phyloP scores from a whole-genome alignment of 2,888 invertebrate genomes.

The Phytoseiulus persimilis region DNA sequence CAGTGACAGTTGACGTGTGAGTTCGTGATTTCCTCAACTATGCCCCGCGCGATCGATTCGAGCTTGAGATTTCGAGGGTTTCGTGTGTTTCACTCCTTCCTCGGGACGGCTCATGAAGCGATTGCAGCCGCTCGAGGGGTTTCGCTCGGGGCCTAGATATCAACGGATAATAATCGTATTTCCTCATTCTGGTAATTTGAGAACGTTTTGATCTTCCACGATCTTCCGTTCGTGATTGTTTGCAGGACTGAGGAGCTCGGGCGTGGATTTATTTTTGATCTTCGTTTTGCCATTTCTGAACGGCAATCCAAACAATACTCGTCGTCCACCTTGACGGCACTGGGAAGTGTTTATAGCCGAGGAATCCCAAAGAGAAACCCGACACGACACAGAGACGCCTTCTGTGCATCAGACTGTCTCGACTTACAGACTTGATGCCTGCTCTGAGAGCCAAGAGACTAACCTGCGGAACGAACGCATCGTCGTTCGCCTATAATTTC shows the following conservation, averaged over 20 bases:
- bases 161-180: neutral
- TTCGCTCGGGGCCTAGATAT: too few relatives aligned
- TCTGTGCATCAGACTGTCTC: neutral
- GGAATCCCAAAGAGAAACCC: neutral
- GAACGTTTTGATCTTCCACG: neutral
- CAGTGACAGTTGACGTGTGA: too few relatives aligned
- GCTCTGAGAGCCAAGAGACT: neutral
- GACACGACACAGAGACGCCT: slow-evolving; percentile 5
- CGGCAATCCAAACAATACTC: slow-evolving; percentile 5
- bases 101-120: too few relatives aligned
- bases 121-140: too few relatives aligned
- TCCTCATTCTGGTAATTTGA: neutral
- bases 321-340: neutral
- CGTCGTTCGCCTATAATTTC: neutral
- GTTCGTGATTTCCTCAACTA: too few relatives aligned
- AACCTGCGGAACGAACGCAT: neutral
- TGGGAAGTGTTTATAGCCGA: slow-evolving; percentile 5
- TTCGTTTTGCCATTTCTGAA: neutral
- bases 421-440: neutral
- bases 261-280: neutral
- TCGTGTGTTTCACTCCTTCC: too few relatives aligned
- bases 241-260: neutral
- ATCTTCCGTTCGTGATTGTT: neutral
- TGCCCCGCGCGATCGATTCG: too few relatives aligned
- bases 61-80: too few relatives aligned